Evolutionary conservation across 2,797 vertebrate species (phyloP).

Genomic region (Corythornis leucogaster): DNA sequence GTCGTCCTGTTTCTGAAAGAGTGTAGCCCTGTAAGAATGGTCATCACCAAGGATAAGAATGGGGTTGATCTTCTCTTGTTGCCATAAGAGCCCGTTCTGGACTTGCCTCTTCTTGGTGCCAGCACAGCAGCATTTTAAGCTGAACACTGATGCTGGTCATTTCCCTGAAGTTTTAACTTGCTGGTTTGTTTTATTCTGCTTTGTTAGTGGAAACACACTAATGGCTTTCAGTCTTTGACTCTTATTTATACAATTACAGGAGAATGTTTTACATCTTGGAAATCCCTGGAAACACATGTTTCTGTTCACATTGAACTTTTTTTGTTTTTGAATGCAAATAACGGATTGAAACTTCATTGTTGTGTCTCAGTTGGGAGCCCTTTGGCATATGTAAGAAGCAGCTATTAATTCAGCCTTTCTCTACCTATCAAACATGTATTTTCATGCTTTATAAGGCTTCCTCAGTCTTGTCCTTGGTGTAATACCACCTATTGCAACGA

Average conservation of each 20-base stretch:
- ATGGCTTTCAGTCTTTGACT: conserved; percentile 44
- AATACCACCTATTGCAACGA: neutral
- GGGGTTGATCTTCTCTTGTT: neutral
- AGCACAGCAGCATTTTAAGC: neutral
- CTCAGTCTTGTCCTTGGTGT: neutral
- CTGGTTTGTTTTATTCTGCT: conserved; percentile 28
- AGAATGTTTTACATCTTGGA: conserved; percentile 59
- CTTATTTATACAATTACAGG: conserved; percentile 37
- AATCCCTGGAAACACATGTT: conserved; percentile 58
- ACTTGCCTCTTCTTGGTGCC: neutral
- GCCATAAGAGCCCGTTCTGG: neutral
- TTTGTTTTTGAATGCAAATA: conserved; percentile 46
- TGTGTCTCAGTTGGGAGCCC: conserved; percentile 25
- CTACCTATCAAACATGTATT: conserved; percentile 36
- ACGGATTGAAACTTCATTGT: conserved; percentile 58
- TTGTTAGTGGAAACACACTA: conserved; percentile 46
- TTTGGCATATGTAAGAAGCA: conserved; percentile 45
- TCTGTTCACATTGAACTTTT: conserved; percentile 27
- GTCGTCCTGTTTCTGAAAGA: neutral
- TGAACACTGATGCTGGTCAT: neutral
- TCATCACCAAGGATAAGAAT: neutral
- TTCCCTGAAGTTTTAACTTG: conserved; percentile 17
- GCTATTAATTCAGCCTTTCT: conserved; percentile 53
- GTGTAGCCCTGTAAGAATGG: neutral
- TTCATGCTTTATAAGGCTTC: conserved; percentile 57